Percentiles rank a stretch among this genome's conserved stretches.
Conservation (phyloP, 2,113 vertebrate genomes). For the Grantiella picta region DNA sequence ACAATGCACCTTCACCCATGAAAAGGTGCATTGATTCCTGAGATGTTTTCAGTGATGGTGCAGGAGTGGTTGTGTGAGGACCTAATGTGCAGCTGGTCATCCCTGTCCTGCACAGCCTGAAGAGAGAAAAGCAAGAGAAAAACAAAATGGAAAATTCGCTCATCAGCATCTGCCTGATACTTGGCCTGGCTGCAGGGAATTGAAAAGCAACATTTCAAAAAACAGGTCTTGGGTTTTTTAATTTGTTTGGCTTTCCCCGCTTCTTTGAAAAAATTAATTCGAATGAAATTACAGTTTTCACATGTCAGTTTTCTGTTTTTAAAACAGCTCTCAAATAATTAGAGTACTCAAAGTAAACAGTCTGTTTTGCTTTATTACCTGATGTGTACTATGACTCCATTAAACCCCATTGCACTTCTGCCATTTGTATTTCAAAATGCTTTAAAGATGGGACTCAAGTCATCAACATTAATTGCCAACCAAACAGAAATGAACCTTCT, state of each 20-base stretch:
- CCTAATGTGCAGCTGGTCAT: fast-evolving
- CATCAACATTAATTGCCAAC: slow-evolving; percentile 76
- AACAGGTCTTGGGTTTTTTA: fast-evolving
- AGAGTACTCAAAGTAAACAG: slow-evolving; percentile 67
- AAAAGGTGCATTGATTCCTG: neutral
- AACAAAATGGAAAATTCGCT: neutral
- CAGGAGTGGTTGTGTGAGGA: neutral
- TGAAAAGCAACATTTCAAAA: neutral
- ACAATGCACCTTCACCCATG: fast-evolving
- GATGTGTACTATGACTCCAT: slow-evolving; percentile 68
- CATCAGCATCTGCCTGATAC: neutral
- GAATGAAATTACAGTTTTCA: slow-evolving; percentile 15
- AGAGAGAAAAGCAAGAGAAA: neutral
- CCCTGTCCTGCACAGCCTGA: neutral
- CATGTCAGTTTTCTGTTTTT: neutral
- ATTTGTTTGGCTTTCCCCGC: neutral
- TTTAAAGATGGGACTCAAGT: slow-evolving; percentile 60
- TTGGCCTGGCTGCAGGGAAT: neutral
- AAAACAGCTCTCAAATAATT: slow-evolving; percentile 79
- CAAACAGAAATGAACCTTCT: slow-evolving; percentile 71
- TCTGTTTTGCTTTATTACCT: slow-evolving; percentile 75
- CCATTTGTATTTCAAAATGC: slow-evolving; percentile 55
- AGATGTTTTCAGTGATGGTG: neutral
- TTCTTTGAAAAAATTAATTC: neutral
- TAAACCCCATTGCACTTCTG: slow-evolving; percentile 64